Evolutionary conservation across 2,113 vertebrate species (phyloP).

Genomic region (Xiphophorus couchianus): DNA sequence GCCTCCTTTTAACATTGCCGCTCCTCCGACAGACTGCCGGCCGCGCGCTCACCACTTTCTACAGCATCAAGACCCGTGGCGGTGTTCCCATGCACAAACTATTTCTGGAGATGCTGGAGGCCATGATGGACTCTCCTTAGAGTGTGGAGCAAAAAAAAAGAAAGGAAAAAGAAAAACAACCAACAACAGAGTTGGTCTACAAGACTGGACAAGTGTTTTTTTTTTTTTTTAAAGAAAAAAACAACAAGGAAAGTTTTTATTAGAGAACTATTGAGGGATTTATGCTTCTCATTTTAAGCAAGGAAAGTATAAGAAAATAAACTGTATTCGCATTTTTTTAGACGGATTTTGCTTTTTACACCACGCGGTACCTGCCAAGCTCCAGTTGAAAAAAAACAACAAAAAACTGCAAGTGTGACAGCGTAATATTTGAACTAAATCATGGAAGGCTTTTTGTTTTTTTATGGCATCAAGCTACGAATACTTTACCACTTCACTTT

Average conservation of each 20-base stretch:
- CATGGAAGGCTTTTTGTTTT: constrained; percentile 27
- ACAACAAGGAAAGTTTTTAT: constrained; percentile 49
- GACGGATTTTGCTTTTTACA: constrained; percentile 32
- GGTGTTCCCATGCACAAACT: constrained; percentile 95
- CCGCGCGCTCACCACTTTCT: constrained; percentile 90
- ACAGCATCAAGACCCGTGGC: constrained; percentile 90
- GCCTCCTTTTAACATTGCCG: constrained; percentile 89
- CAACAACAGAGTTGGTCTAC: constrained; percentile 40
- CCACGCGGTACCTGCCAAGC: constrained; percentile 54
- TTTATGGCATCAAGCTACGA: constrained; percentile 44
- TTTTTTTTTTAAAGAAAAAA: constrained; percentile 3
- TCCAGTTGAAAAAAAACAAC: neutral
- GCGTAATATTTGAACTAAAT: constrained; percentile 34
- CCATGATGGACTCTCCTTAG: constrained; percentile 92
- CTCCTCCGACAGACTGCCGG: constrained; percentile 91
- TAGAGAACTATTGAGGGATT: constrained; percentile 42
- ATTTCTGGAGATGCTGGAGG: constrained; percentile 94
- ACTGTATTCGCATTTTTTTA: constrained; percentile 13
- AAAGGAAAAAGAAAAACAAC: constrained; percentile 1
- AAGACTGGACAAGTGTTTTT: constrained; percentile 38
- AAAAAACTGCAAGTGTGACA: constrained; percentile 12
- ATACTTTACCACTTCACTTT: constrained; percentile 50
- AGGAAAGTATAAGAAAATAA: constrained; percentile 28
- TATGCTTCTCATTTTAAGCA: constrained; percentile 28
- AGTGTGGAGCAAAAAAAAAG: neutral